These are phyloP conservation scores for Xiphorhynchus elegans DNA, from an alignment of 2,113 vertebrate species.

Conservation along the genomic window DNA sequence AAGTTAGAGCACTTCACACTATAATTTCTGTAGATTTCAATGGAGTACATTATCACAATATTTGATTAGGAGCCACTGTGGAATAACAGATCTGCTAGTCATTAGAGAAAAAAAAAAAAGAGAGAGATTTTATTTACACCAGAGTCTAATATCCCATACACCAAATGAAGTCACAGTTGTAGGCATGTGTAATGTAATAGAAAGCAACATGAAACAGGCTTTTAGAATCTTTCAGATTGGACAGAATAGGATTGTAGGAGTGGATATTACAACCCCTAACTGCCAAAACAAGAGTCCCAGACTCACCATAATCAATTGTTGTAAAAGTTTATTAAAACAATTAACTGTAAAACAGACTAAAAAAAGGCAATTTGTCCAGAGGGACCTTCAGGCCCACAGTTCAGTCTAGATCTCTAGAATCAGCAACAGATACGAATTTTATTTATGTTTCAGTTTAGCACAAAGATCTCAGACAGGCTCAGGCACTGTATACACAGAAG, in stretches of 20 bases:
- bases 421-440: background rate
- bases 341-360: background rate
- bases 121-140: background rate
- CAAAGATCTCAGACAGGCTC: background rate
- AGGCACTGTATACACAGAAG: background rate
- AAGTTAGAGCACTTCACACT: background rate
- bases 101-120: background rate
- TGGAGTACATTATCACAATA: background rate
- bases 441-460: background rate
- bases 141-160: background rate
- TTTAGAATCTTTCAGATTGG: background rate
- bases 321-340: background rate
- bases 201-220: background rate
- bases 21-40: background rate
- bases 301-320: background rate
- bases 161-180: background rate
- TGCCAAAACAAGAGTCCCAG: background rate
- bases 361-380: background rate
- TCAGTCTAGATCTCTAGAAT: background rate
- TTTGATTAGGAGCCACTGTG: background rate
- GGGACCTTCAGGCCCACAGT: background rate
- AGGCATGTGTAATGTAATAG: rapidly evolving
- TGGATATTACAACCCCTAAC: background rate
- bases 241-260: background rate
- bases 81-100: background rate